A percentile compares a stretch with the other conserved stretches of the same genome.
phyloP scores from a whole-genome alignment of 2,113 vertebrate genomes.

The Tonatia bakeri region DNA sequence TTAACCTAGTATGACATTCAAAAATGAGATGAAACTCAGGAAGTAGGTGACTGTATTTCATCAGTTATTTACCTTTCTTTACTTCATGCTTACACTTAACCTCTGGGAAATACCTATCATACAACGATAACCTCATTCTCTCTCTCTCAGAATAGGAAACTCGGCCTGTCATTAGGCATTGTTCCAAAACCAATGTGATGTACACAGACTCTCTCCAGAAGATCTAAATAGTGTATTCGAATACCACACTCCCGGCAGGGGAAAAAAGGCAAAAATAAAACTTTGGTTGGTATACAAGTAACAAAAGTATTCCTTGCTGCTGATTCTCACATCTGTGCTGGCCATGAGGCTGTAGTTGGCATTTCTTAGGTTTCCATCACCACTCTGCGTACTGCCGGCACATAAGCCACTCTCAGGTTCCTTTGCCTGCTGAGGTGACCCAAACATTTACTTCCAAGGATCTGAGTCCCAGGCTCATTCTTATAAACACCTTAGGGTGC shows the following conservation, averaged over 20 bases:
- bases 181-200: background rate
- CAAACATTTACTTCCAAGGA: background rate
- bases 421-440: background rate
- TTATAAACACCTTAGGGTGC: background rate
- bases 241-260: fast-evolving
- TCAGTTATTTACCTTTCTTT: background rate
- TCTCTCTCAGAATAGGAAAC: background rate
- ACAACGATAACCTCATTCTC: background rate
- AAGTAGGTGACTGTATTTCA: background rate
- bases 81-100: background rate
- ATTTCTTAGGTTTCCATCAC: background rate
- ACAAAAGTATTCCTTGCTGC: background rate
- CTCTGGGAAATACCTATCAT: background rate
- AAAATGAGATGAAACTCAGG: background rate
- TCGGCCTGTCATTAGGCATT: background rate
- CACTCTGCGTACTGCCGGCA: background rate
- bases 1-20: background rate
- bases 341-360: background rate
- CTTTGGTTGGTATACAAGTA: background rate
- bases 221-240: background rate
- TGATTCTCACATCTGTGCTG: background rate
- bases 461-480: background rate
- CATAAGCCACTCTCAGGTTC: background rate
- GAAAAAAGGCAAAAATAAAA: background rate
- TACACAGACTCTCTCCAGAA: background rate